A percentile compares a stretch with the other conserved stretches of the same genome.
Evolutionary conservation across 2,888 invertebrate species (phyloP).

Genomic region (Bugulina stolonifera): DNA sequence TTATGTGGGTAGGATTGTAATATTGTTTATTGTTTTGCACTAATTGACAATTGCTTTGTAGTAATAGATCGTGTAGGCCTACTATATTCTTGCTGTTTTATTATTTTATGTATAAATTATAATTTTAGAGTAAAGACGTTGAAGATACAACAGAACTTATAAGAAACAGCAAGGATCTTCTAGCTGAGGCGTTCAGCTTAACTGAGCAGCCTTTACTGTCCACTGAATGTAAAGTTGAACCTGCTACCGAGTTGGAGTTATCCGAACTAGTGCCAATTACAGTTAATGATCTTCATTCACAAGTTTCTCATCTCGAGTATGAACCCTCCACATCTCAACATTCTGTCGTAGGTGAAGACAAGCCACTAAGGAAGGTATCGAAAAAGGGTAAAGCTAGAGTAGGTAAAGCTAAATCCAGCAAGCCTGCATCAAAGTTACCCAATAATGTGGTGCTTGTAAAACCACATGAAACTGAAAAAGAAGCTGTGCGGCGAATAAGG

Average conservation of each 20-base stretch:
- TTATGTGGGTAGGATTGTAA: no score
- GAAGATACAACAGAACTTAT: no score
- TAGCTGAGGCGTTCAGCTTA: constrained; percentile 11
- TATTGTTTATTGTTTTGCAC: no score
- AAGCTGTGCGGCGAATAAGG: not conserved
- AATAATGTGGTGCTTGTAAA: not conserved
- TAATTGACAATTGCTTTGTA: no score
- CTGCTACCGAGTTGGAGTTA: not conserved
- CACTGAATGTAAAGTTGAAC: not conserved
- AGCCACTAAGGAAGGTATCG: not conserved
- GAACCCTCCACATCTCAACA: not conserved
- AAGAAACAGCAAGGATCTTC: no score
- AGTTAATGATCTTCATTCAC: not conserved
- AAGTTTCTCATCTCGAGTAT: not conserved
- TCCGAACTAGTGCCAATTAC: not conserved
- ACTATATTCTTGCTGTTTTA: no score
- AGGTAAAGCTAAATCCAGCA: not conserved
- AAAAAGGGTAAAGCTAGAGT: not conserved
- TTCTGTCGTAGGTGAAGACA: not conserved
- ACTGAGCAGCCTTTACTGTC: no score
- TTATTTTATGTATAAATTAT: no score
- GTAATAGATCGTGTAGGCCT: no score
- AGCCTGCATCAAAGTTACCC: not conserved
- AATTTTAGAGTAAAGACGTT: no score
- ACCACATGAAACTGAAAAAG: constrained; percentile 3